phyloP scores from a whole-genome alignment of 2,113 vertebrate species.

The Corvus hawaiiensis region DNA sequence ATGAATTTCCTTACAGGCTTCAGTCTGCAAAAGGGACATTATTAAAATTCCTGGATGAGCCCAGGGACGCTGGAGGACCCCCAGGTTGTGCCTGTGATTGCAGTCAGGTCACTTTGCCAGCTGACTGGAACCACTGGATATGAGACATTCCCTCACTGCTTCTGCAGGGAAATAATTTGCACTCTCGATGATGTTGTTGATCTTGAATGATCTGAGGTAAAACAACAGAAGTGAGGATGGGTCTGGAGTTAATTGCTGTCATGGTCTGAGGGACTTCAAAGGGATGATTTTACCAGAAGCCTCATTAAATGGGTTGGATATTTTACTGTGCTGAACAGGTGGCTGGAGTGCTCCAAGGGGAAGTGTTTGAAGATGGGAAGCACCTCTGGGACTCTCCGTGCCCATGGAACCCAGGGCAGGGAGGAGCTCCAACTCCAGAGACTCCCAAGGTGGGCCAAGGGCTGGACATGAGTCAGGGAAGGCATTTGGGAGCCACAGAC shows the following conservation, averaged over 20 bases:
- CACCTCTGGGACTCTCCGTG: accelerated
- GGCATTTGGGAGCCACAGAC: not conserved
- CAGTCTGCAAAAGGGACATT: not conserved
- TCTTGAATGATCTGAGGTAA: not conserved
- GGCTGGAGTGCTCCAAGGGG: not conserved
- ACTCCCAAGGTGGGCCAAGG: not conserved
- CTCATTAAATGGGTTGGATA: not conserved
- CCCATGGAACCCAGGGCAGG: not conserved
- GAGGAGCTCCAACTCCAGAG: not conserved
- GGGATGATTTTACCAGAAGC: not conserved
- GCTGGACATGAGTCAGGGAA: not conserved
- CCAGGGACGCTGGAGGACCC: not conserved
- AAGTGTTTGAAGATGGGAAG: not conserved
- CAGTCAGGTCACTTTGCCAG: not conserved
- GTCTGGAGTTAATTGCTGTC: conserved; percentile 52
- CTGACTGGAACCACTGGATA: not conserved
- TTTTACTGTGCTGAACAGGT: not conserved
- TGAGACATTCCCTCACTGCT: not conserved
- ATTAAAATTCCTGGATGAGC: not conserved
- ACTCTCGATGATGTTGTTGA: not conserved
- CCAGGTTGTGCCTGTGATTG: not conserved
- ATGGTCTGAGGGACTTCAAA: conserved; percentile 44
- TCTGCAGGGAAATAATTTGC: conserved; percentile 16
- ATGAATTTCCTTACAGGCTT: not conserved
- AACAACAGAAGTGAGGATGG: conserved; percentile 25